Percentiles rank a stretch among this genome's conserved stretches.
phyloP scores from a whole-genome alignment of 1,140 invertebrate genomes.

The Philopotamus ludificatus region DNA sequence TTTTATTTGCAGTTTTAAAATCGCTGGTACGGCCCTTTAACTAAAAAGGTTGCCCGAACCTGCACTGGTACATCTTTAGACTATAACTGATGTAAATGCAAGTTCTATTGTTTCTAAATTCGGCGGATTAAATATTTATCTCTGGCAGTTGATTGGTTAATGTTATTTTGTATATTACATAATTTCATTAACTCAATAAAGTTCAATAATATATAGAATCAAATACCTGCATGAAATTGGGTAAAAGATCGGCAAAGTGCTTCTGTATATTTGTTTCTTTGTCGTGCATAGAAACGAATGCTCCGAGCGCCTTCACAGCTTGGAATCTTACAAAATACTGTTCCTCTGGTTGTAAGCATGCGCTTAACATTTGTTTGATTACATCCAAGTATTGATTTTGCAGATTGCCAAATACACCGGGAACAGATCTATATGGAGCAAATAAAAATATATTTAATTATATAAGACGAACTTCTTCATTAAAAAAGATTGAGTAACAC shows the following conservation, averaged over 20 bases:
- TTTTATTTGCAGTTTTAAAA: too few relatives aligned
- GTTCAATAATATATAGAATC: neutral
- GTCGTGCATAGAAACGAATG: constrained; percentile 89
- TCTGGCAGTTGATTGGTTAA: neutral
- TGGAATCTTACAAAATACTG: constrained; percentile 75
- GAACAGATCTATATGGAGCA: constrained; percentile 71
- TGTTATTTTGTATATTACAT: neutral
- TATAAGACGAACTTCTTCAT: neutral
- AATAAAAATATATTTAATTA: constrained; percentile 7
- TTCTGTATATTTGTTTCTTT: constrained; percentile 86
- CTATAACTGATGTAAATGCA: too few relatives aligned
- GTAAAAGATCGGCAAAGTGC: constrained; percentile 82
- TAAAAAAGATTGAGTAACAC: constrained; percentile 44
- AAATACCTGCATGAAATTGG: constrained; percentile 68
- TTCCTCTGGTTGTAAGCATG: constrained; percentile 70
- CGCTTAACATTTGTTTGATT: constrained; percentile 92
- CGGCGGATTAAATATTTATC: neutral
- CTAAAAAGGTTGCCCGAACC: too few relatives aligned
- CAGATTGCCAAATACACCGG: constrained; percentile 95
- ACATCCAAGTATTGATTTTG: constrained; percentile 87
- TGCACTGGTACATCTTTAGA: too few relatives aligned
- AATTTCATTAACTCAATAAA: neutral
- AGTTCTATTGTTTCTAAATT: neutral
- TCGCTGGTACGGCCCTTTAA: too few relatives aligned
- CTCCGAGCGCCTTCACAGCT: constrained; percentile 79